Evolutionary conservation across 2,113 vertebrate species (phyloP), one percentile per base, ranked within the genome.

Genomic region (Junco hyemalis): DNA sequence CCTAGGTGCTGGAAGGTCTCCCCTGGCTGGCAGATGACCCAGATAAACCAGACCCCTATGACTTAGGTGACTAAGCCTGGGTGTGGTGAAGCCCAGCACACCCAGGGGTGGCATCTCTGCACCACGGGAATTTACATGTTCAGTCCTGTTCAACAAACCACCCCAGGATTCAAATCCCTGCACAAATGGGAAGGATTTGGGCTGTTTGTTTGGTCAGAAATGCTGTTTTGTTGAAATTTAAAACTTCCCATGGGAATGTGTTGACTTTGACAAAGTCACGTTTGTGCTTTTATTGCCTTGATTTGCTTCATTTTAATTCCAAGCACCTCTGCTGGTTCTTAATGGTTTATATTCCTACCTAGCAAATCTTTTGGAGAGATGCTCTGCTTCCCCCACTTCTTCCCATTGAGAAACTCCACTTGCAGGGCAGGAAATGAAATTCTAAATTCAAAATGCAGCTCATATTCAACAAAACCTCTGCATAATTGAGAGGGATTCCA

Each of bases 101-200:
- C 0, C 11, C 71, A 19, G 8, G 1, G 9, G 8, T 12, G 81
- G 35, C 68, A 61, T 6, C 68, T 73, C 45, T 23, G 22, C 42
- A 7, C 47, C 59, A 25, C 24, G 8, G 42, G 81, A 53, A 29
- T 19, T 6, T 1, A 9, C 12, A 28, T 0, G 0, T 51, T 38
- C 44, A 22, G 33, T 25, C 57, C 66, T 25, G 23, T 2, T 38
- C 54, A 48, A 2, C 18, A 4, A 40, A 45, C 9, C 29, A 68
- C 0, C 19, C 59, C 50, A 44, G 35, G 40, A 6, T n/a, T 8
- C 20, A 10, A 69, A 61, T 36, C 59, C 59, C 68, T 9, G n/a
- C 18, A 4, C 35, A 53, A 45, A 22, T 1, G 3, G 71, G 57
- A 76, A 35, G 35, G 44, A 31, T 23, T 21, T 1, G 38, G 44